These are phyloP conservation scores for Henicopernis longicauda DNA, from an alignment of 2,113 vertebrate species.

Conservation along the genomic window DNA sequence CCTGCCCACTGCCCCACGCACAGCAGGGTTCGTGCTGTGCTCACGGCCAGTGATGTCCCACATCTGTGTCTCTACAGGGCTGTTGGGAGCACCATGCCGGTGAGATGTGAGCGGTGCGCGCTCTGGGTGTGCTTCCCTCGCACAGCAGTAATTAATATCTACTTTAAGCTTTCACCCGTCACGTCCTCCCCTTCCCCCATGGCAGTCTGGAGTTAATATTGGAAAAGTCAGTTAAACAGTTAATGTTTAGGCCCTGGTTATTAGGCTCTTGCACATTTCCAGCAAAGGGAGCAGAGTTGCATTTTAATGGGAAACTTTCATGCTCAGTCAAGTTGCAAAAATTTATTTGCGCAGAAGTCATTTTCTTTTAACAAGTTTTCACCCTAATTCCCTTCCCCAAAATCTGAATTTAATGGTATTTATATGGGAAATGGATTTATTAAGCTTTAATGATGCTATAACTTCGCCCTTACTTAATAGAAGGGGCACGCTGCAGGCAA, in stretches of 20 bases:
- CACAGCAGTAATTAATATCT: background rate
- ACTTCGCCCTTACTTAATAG: background rate
- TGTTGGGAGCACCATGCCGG: background rate
- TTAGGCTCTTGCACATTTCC: constrained; percentile 14
- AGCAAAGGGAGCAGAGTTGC: constrained; percentile 1
- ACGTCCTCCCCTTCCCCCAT: constrained; percentile 16
- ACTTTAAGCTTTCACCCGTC: background rate
- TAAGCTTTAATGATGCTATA: constrained; percentile 59
- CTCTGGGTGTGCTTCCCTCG: background rate
- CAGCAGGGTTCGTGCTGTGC: background rate
- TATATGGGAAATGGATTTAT: constrained; percentile 59
- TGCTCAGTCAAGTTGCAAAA: constrained; percentile 58
- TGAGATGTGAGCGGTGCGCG: fast-evolving
- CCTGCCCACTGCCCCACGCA: background rate
- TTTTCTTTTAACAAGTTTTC: constrained; percentile 54
- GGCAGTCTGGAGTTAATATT: constrained; percentile 48
- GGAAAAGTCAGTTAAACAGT: background rate
- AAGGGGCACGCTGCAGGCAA: background rate
- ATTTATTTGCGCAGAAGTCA: constrained; percentile 25
- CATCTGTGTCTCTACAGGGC: background rate
- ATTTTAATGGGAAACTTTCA: constrained; percentile 62
- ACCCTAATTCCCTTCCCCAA: constrained; percentile 54
- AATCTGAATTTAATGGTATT: constrained; percentile 35
- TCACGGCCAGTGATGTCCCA: fast-evolving
- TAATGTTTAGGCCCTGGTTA: constrained; percentile 51